phyloP scores from a whole-genome alignment of 2,888 invertebrate species.

The Amiota minor region DNA sequence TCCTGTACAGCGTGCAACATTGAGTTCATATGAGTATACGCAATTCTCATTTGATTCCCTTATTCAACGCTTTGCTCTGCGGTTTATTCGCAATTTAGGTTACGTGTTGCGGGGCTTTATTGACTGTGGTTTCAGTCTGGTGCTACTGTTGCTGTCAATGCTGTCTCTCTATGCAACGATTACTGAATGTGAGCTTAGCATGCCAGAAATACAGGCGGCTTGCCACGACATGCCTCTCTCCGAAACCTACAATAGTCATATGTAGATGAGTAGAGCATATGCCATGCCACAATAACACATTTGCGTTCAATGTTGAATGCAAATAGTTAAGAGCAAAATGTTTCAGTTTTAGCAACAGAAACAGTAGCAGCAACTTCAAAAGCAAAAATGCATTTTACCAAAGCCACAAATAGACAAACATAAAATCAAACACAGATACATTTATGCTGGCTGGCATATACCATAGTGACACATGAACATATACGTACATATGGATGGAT shows the following conservation, averaged over 20 bases:
- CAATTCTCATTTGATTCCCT: neutral
- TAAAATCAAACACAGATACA: slow-evolving; percentile 23
- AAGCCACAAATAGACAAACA: slow-evolving; percentile 48
- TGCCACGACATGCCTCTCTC: neutral
- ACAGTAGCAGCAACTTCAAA: slow-evolving; percentile 45
- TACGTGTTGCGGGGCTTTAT: slow-evolving; percentile 52
- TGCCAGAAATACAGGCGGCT: slow-evolving; percentile 6
- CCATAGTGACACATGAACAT: neutral
- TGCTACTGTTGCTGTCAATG: slow-evolving; percentile 23
- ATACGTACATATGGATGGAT: slow-evolving; percentile 22
- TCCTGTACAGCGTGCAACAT: too few species aligned
- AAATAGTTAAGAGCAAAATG: slow-evolving; percentile 32
- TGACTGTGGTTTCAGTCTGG: slow-evolving; percentile 36
- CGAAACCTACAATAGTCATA: too few species aligned
- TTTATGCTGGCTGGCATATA: neutral
- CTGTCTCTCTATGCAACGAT: neutral
- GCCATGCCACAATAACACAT: slow-evolving; percentile 1
- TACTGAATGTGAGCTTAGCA: neutral
- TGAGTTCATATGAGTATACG: too few species aligned
- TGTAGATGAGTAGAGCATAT: neutral
- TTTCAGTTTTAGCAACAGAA: neutral
- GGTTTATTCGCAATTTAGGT: slow-evolving; percentile 64
- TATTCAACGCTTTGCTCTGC: slow-evolving; percentile 45
- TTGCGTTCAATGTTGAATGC: slow-evolving; percentile 43
- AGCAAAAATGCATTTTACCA: slow-evolving; percentile 58